Evolutionary conservation across 2,888 invertebrate genomes (phyloP).

Genomic region (Neuroscelio doddi): DNA sequence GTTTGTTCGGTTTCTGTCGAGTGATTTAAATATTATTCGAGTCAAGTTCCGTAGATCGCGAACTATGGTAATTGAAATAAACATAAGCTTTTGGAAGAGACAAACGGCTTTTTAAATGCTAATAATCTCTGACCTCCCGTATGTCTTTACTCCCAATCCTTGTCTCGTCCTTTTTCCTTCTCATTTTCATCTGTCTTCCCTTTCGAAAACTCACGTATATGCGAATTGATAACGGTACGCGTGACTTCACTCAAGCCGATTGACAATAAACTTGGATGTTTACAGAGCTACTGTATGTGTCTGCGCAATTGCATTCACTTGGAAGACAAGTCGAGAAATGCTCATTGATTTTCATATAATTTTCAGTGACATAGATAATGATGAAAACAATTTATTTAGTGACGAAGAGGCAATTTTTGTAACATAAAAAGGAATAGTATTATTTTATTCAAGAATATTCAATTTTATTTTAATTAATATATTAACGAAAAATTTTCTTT

Average conservation of each 20-base stretch:
- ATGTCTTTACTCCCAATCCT: constrained; percentile 25
- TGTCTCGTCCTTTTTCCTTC: constrained; percentile 1
- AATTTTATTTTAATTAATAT: no score
- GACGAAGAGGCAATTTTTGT: no score
- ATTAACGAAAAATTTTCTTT: no score
- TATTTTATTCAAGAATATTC: no score
- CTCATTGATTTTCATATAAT: no score
- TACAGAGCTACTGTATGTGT: not conserved
- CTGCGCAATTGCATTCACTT: no score
- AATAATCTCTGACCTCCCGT: constrained; percentile 47
- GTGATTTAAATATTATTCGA: constrained; percentile 11
- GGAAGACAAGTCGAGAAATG: no score
- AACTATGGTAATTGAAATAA: constrained; percentile 55
- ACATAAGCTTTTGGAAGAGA: constrained; percentile 54
- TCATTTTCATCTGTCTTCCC: constrained; percentile 25
- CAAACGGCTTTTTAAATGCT: constrained; percentile 55
- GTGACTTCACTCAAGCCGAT: constrained; percentile 7
- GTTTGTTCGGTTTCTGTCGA: not conserved
- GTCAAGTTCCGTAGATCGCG: constrained; percentile 22
- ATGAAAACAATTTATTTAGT: no score
- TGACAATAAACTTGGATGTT: constrained; percentile 11
- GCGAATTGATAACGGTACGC: not conserved
- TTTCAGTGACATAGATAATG: no score
- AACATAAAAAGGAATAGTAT: no score
- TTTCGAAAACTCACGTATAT: constrained; percentile 7